Conservation (phyloP, 2,888 invertebrate species). For the Stictocephala bisonia region DNA sequence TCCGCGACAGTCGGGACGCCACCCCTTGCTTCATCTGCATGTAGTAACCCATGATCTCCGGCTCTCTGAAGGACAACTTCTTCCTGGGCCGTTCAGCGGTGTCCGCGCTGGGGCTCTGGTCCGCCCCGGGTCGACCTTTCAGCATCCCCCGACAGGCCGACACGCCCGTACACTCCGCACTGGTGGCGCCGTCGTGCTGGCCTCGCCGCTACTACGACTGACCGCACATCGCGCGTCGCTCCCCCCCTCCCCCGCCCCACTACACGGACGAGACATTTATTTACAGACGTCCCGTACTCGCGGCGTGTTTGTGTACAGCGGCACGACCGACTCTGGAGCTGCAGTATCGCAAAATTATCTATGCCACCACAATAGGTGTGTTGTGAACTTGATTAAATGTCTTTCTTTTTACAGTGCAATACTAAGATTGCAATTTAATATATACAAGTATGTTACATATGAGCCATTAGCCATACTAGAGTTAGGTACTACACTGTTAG, state of each 20-base stretch:
- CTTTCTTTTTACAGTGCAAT: too few species aligned
- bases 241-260: conserved; percentile 41
- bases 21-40: conserved; percentile 62
- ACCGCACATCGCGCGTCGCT: conserved; percentile 28
- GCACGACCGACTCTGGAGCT: too few species aligned
- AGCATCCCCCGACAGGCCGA: conserved; percentile 51
- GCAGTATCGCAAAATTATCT: too few species aligned
- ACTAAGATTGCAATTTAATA: too few species aligned
- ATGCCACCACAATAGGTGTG: too few species aligned
- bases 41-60: conserved; percentile 73
- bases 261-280: conserved; percentile 15
- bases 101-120: conserved; percentile 23
- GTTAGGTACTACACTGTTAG: too few species aligned
- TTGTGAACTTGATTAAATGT: too few species aligned
- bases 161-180: conserved; percentile 24
- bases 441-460: too few species aligned
- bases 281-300: conserved; percentile 24
- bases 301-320: too few species aligned
- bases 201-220: conserved; percentile 23
- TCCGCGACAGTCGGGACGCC: conserved; percentile 55
- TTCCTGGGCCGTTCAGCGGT: conserved; percentile 77
- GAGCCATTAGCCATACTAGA: too few species aligned
- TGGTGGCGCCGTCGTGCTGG: conserved; percentile 26
- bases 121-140: conserved; percentile 43
- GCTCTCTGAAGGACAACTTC: conserved; percentile 88